These are phyloP conservation scores for Onthophagus taurus DNA, from an alignment of 1,140 invertebrate species.

Conservation along the genomic window DNA sequence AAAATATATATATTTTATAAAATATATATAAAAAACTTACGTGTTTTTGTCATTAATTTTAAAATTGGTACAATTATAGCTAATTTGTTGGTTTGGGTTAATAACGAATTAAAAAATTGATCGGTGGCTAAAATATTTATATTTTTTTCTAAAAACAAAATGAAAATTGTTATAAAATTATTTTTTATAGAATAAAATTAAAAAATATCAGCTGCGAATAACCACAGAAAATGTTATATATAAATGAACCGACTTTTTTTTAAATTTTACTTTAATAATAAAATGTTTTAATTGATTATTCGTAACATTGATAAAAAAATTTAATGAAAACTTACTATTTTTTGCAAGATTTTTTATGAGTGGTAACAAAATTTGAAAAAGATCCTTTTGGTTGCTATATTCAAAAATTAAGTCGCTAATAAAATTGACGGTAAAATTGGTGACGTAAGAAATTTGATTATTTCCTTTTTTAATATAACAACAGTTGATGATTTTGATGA, in stretches of 20 bases:
- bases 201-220: no score
- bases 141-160: conserved; percentile 6
- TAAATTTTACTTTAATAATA: no score
- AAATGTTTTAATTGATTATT: no score
- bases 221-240: no score
- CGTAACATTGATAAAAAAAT: background rate
- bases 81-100: conserved; percentile 1
- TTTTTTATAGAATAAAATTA: no score
- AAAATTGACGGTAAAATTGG: background rate
- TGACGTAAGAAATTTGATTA: background rate
- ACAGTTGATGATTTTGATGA: background rate
- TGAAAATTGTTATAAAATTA: no score
- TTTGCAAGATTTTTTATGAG: background rate
- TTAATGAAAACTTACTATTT: conserved; percentile 10
- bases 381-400: background rate
- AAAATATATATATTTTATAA: background rate
- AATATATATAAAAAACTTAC: conserved; percentile 3
- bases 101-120: conserved; percentile 4
- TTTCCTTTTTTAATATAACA: background rate
- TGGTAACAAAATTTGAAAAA: conserved; percentile 1
- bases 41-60: conserved; percentile 6
- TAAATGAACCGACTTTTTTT: no score
- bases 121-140: background rate
- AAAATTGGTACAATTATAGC: background rate
- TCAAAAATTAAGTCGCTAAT: background rate